Evolutionary conservation across 2,888 invertebrate species (phyloP).

Genomic region (Micoletzkya japonica): DNA sequence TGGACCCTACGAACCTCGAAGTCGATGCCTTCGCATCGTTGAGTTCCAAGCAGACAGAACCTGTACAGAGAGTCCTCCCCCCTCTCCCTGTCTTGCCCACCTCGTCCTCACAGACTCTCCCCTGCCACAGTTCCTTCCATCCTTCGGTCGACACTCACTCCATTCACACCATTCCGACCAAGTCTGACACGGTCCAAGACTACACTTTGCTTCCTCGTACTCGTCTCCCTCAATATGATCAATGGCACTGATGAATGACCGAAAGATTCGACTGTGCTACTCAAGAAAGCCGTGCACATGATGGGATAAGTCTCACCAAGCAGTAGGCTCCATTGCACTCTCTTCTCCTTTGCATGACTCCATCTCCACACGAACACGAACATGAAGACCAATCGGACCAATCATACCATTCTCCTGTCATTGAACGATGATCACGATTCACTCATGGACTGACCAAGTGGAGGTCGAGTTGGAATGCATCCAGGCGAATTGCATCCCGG

Average conservation of each 20-base stretch:
- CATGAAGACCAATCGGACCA: constrained; percentile 56
- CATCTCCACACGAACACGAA: constrained; percentile 53
- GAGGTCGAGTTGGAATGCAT: constrained; percentile 32
- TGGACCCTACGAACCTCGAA: constrained; percentile 35
- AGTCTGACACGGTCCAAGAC: constrained; percentile 51
- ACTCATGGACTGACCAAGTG: constrained; percentile 3
- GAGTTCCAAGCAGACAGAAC: constrained; percentile 54
- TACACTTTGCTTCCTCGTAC: constrained; percentile 46
- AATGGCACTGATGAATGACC: too few relatives aligned
- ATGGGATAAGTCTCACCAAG: too few relatives aligned
- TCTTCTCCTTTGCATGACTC: constrained; percentile 47
- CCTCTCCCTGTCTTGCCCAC: neutral
- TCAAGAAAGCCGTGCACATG: too few relatives aligned
- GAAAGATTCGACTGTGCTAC: too few relatives aligned
- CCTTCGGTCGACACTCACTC: constrained; percentile 30
- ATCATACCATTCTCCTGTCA: constrained; percentile 45
- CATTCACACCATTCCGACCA: constrained; percentile 60
- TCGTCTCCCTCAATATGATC: constrained; percentile 49
- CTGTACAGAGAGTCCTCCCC: neutral
- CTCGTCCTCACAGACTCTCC: constrained; percentile 50
- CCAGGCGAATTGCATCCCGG: constrained; percentile 51
- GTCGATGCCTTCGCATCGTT: constrained; percentile 54
- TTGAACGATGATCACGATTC: neutral
- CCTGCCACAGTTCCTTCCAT: constrained; percentile 39
- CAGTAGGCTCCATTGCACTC: constrained; percentile 50